phyloP scores from a whole-genome alignment of 2,888 invertebrate species.

The Melolontha melolontha region DNA sequence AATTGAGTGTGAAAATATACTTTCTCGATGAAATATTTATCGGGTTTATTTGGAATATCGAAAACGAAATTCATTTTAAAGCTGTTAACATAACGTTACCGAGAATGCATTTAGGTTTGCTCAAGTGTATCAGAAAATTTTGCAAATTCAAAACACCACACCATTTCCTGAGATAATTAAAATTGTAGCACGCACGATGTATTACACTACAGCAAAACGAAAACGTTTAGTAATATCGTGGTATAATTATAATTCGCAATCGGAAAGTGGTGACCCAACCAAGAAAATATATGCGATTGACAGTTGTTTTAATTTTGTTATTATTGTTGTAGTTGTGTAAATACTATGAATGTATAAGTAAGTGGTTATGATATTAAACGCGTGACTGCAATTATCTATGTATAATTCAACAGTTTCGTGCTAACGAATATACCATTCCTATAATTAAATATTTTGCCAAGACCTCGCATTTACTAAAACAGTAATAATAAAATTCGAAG shows the following conservation, averaged over 20 bases:
- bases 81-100: too few species aligned
- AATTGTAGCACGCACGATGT: conserved; percentile 12
- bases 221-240: conserved; percentile 28
- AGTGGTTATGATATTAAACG: conserved; percentile 26
- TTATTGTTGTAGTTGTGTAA: conserved; percentile 25
- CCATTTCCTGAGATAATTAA: conserved; percentile 16
- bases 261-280: conserved; percentile 15
- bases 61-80: too few species aligned
- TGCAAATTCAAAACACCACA: conserved; percentile 12
- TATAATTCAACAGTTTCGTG: conserved; percentile 22
- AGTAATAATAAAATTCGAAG: too few species aligned
- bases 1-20: too few species aligned
- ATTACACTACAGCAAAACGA: conserved; percentile 4
- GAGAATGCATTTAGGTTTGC: background rate
- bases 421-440: background rate
- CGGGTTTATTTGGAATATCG: too few species aligned
- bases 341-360: conserved; percentile 26
- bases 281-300: conserved; percentile 13
- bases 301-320: conserved; percentile 31
- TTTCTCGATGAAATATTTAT: too few species aligned
- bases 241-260: conserved; percentile 29
- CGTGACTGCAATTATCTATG: conserved; percentile 30
- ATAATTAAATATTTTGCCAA: background rate
- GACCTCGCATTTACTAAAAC: background rate
- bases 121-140: background rate